These are phyloP conservation scores for Anoplolepis gracilipes DNA, from an alignment of 1,140 invertebrate species.

Conservation along the genomic window DNA sequence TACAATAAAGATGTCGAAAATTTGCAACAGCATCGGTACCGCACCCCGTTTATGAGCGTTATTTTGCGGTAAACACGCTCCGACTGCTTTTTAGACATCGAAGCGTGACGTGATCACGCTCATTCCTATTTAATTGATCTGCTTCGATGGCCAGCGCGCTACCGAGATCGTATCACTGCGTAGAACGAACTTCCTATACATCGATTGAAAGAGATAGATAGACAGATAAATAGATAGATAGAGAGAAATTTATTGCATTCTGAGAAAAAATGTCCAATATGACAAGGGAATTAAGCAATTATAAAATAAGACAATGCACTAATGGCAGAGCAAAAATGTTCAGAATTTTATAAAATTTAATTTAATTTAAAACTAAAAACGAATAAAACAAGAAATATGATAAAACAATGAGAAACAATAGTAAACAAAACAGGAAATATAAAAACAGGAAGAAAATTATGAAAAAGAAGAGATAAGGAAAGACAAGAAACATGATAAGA, in stretches of 20 bases:
- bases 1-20: neutral
- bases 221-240: neutral
- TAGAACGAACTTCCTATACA: conserved; percentile 35
- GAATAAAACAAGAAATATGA: neutral
- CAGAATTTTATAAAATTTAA: too few species aligned
- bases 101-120: conserved; percentile 71
- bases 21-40: neutral
- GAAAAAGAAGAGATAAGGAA: neutral
- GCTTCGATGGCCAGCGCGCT: conserved; percentile 77
- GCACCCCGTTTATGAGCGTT: conserved; percentile 20
- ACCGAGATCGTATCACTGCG: conserved; percentile 67
- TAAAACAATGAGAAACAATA: neutral
- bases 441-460: neutral
- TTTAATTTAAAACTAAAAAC: neutral
- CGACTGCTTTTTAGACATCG: conserved; percentile 68
- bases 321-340: too few species aligned
- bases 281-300: neutral
- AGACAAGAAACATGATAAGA: neutral
- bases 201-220: neutral
- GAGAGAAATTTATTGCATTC: neutral
- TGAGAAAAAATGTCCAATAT: neutral
- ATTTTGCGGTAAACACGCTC: conserved; percentile 64
- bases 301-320: too few species aligned
- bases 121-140: conserved; percentile 79
- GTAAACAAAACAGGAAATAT: neutral